These are phyloP conservation scores for Urocitellus parryii DNA, from an alignment of 2,113 vertebrate species.

Conservation along the genomic window DNA sequence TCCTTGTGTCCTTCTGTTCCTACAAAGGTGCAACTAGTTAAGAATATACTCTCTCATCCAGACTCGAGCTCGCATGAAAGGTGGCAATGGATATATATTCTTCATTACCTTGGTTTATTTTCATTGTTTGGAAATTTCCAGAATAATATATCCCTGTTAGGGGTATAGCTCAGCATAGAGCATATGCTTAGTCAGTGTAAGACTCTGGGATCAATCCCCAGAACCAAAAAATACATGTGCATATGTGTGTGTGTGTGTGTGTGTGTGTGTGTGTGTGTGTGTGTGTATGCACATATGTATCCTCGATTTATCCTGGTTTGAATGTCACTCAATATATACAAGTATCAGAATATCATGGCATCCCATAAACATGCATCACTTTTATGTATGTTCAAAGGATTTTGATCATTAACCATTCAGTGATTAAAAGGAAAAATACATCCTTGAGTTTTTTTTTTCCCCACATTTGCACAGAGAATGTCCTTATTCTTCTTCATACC, in stretches of 20 bases:
- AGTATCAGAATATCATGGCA: neutral
- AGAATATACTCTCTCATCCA: neutral
- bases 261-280: no score
- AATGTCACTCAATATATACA: neutral
- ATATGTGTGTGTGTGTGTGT: no score
- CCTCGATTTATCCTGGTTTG: neutral
- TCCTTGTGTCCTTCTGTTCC: neutral
- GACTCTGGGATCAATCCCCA: neutral
- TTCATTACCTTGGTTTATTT: neutral
- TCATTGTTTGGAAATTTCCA: neutral
- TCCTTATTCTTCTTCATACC: neutral
- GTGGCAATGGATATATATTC: neutral
- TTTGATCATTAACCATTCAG: neutral
- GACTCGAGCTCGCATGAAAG: neutral
- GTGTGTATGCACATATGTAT: no score
- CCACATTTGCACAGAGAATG: neutral
- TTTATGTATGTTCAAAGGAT: neutral
- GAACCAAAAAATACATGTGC: neutral
- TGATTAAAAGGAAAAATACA: neutral
- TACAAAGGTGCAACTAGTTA: neutral
- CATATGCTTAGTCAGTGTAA: neutral
- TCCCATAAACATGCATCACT: neutral
- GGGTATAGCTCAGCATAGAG: neutral
- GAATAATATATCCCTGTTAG: neutral
- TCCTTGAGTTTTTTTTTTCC: neutral